A percentile compares a stretch with the other conserved stretches of the same genome.
These are phyloP conservation scores for Mesoclemmys tuberculata DNA, from an alignment of 2,113 vertebrate genomes.

Conservation along the genomic window DNA sequence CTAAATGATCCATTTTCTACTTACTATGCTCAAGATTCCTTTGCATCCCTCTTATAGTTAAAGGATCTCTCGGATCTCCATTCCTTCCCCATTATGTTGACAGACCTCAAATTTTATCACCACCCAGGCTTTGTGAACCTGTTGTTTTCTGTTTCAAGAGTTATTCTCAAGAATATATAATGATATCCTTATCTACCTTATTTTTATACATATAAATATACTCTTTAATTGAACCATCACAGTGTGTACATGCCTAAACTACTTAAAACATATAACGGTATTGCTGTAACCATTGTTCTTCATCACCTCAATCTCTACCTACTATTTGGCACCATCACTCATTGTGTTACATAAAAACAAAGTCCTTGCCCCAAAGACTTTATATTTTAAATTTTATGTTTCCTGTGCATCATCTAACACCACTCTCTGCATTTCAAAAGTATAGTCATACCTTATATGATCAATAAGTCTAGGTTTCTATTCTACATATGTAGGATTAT, in stretches of 20 bases:
- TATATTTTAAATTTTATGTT: background rate
- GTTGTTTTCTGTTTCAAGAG: background rate
- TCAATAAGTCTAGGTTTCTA: background rate
- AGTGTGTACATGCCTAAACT: background rate
- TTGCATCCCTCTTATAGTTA: background rate
- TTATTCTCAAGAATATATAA: background rate
- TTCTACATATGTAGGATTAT: background rate
- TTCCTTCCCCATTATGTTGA: background rate
- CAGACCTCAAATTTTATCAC: background rate
- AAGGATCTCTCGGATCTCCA: background rate
- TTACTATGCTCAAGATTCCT: background rate
- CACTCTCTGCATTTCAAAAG: background rate
- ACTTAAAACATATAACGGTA: background rate
- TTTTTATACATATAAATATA: background rate
- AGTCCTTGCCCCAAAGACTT: background rate
- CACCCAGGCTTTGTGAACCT: background rate
- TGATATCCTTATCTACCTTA: background rate
- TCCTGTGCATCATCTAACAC: background rate
- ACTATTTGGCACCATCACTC: background rate
- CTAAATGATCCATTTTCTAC: slow-evolving; percentile 27
- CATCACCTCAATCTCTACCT: background rate
- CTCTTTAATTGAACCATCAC: background rate
- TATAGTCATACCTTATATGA: background rate
- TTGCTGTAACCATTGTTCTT: background rate
- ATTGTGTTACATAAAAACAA: background rate